phyloP scores from a whole-genome alignment of 2,797 vertebrate genomes.

The Mormyrops attenuatus region DNA sequence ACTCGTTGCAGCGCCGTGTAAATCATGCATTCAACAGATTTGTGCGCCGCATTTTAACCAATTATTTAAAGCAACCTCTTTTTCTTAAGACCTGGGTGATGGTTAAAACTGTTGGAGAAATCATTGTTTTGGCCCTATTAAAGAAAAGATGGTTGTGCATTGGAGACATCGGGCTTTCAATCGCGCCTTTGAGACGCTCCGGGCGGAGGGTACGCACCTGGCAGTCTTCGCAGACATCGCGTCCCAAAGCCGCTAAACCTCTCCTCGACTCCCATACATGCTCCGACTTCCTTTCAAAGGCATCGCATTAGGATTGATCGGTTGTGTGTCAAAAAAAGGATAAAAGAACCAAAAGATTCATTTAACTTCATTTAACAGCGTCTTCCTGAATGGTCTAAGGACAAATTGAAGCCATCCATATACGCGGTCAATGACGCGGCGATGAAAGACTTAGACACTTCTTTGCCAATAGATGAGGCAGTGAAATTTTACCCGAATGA shows the following conservation, averaged over 20 bases:
- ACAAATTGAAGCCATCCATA: conserved; percentile 9
- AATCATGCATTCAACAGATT: neutral
- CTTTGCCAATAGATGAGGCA: neutral
- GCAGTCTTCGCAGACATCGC: conserved; percentile 34
- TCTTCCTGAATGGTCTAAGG: neutral
- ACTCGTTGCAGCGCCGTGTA: neutral
- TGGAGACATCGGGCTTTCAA: conserved; percentile 11
- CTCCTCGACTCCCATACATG: conserved; percentile 43
- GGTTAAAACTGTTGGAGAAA: neutral
- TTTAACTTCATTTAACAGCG: conserved; percentile 18
- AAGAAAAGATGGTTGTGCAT: neutral
- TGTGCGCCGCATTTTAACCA: neutral
- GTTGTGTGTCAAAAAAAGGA: conserved; percentile 29
- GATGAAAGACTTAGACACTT: neutral
- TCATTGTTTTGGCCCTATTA: conserved; percentile 3
- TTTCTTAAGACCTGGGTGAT: neutral
- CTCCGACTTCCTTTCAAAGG: conserved; percentile 38
- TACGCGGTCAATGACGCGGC: neutral
- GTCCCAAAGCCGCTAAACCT: conserved; percentile 37
- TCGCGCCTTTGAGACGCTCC: conserved; percentile 15
- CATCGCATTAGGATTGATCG: conserved; percentile 31
- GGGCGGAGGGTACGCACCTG: conserved; percentile 38
- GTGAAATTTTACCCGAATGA: neutral
- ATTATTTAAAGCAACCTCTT: neutral
- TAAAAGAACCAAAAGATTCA: conserved; percentile 21